Evolutionary conservation across 2,797 vertebrate species (phyloP).

Genomic region (Chaetophractus vellerosus): DNA sequence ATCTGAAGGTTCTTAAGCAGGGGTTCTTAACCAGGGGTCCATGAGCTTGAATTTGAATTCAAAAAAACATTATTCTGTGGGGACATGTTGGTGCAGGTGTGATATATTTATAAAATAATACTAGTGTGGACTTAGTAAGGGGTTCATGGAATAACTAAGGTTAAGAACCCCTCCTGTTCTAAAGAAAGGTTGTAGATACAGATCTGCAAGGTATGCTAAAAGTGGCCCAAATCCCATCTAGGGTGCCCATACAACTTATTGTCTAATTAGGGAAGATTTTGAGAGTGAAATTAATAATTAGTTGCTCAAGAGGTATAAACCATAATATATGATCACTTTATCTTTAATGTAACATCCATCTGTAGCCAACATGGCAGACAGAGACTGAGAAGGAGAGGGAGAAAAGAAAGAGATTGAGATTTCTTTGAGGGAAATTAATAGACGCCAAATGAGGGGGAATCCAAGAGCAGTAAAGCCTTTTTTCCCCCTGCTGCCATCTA

Average conservation of each 20-base stretch:
- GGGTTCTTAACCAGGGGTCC: too few relatives aligned
- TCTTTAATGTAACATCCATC: background rate
- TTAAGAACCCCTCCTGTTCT: background rate
- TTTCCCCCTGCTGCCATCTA: background rate
- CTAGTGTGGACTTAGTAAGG: too few relatives aligned
- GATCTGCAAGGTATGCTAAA: background rate
- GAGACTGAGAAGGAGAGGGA: background rate
- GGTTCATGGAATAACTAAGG: too few relatives aligned
- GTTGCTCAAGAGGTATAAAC: background rate
- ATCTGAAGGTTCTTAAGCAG: slow-evolving; percentile 41
- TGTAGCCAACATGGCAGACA: background rate
- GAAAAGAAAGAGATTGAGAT: too few relatives aligned
- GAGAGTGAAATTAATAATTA: background rate
- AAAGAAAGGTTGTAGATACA: slow-evolving; percentile 2
- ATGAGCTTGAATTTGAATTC: too few relatives aligned
- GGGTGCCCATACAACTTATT: background rate
- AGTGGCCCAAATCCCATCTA: background rate
- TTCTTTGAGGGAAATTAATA: too few relatives aligned
- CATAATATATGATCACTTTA: background rate
- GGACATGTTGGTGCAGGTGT: too few relatives aligned
- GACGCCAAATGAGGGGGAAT: background rate
- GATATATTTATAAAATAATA: too few relatives aligned
- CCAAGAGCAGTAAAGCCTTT: background rate
- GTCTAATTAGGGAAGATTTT: background rate
- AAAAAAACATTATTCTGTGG: too few relatives aligned